Base-by-base conservation (phyloP, 1,140 invertebrate genomes). In the Agrypnia vestita region DNA sequence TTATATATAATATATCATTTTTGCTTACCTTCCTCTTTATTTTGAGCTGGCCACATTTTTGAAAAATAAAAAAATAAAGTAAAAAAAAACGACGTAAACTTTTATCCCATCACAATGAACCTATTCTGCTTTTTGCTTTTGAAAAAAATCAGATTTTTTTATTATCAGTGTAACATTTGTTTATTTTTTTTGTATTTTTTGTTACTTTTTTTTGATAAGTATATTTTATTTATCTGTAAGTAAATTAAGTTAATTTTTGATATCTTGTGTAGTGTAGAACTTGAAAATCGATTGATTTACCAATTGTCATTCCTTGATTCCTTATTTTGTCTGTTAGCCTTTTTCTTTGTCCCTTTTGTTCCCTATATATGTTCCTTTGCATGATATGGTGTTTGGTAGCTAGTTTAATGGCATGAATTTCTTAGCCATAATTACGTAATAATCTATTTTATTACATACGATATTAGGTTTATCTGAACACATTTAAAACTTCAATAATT, bases 101-200 rank as follows among this genome's bases (percentile, higher is more conserved):
- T 69, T 55, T 74, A 17, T 74, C 51, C 53, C 71, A 55, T 56
- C 35, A 56, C 51, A 74, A n/a, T 78, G 81, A 82, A 82, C 81
- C 81, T 82, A 82, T 82, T 82, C 81, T 82, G 81, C 81, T 82
- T 79, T 77, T 76, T 82, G 81, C 81, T 82, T 82, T 44, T 67
- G 73, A 62, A 77, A 77, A 75, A 76, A 72, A 51, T 78, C 74
- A 73, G 51, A 71, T 75, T 25, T 25, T 61, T 69, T 55, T 10
- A 19, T 13, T 46, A 19, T 53, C 51, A 59, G 17, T 81, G 51
- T 77, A 76, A 61, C 59, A 53, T 73, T 61, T 72, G 62, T 10
- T 81, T 81, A 76, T 78, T 81, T 78, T 80, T 35, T 0, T 76
- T 64, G 71, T 79, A 67, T 62, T 81, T 73, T 81, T 43, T 77